Conservation (phyloP, 2,888 invertebrate genomes). For the Marronus borbonicus region DNA sequence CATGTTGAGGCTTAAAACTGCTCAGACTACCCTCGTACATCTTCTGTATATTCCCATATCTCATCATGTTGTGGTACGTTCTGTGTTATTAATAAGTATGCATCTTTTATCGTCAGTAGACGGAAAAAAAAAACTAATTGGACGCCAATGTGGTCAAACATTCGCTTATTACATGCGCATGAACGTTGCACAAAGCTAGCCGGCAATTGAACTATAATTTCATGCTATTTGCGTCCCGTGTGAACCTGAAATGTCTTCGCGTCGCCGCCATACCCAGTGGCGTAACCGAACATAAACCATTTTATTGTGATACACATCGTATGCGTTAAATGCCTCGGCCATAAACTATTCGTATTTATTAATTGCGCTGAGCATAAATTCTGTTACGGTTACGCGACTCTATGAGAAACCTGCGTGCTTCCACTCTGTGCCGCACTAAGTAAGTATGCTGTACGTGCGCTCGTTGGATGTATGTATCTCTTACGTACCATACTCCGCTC, state of each 20-base stretch:
- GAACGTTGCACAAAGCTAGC: constrained; percentile 51
- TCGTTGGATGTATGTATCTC: background rate
- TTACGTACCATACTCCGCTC: background rate
- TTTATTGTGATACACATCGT: constrained; percentile 51
- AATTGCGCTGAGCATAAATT: constrained; percentile 50
- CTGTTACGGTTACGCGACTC: constrained; percentile 45
- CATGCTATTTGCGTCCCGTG: constrained; percentile 63
- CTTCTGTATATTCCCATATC: too few species aligned
- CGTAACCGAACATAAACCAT: constrained; percentile 51
- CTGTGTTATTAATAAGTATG: too few species aligned
- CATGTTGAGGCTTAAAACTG: too few species aligned
- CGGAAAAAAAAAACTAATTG: background rate
- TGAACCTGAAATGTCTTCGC: constrained; percentile 58
- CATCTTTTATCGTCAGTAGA: too few species aligned
- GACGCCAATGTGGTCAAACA: constrained; percentile 28
- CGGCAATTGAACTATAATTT: constrained; percentile 62
- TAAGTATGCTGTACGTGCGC: background rate
- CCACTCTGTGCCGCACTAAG: constrained; percentile 7
- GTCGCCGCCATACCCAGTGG: constrained; percentile 49
- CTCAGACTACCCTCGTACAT: too few species aligned
- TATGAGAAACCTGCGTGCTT: constrained; percentile 46
- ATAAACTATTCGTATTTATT: constrained; percentile 52
- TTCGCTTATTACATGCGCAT: constrained; percentile 19
- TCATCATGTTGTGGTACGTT: too few species aligned
- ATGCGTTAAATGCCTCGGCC: constrained; percentile 49